A percentile compares a stretch with the other conserved stretches of the same genome.
Evolutionary conservation across 2,797 vertebrate genomes (phyloP).

Genomic region (Ceryle rudis): DNA sequence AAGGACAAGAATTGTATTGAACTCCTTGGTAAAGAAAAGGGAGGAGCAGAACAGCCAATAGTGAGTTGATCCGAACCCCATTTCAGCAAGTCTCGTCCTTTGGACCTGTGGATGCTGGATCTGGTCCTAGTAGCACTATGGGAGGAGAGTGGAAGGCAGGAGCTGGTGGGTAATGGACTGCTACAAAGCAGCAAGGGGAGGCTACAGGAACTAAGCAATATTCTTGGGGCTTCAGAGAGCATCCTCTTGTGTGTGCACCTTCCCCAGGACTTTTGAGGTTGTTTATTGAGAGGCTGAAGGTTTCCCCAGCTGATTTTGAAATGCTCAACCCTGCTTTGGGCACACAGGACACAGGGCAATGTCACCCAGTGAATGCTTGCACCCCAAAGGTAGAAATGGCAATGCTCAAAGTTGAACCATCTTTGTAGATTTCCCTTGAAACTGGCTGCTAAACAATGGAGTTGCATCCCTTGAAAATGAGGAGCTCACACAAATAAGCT

Average conservation of each 20-base stretch:
- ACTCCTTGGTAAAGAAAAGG: not conserved
- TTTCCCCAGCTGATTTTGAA: not conserved
- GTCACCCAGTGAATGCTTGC: not conserved
- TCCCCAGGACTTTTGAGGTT: not conserved
- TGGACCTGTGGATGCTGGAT: not conserved
- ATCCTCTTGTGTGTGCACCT: accelerated
- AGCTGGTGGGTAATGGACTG: not conserved
- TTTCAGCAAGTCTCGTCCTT: not conserved
- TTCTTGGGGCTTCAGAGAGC: not conserved
- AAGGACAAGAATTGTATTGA: not conserved
- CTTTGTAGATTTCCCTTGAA: not conserved
- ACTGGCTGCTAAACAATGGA: not conserved
- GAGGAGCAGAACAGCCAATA: not conserved
- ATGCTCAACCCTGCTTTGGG: not conserved
- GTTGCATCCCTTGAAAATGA: not conserved
- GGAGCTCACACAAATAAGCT: constrained; percentile 34
- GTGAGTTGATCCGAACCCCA: not conserved
- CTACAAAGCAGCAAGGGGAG: not conserved
- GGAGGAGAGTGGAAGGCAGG: not conserved
- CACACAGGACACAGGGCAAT: no score
- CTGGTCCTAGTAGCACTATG: not conserved
- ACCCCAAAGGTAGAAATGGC: not conserved
- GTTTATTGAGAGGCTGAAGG: not conserved
- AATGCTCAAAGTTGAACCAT: not conserved
- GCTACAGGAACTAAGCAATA: not conserved